phyloP scores from a whole-genome alignment of 2,888 invertebrate genomes.

The Drosophila paramelanica region DNA sequence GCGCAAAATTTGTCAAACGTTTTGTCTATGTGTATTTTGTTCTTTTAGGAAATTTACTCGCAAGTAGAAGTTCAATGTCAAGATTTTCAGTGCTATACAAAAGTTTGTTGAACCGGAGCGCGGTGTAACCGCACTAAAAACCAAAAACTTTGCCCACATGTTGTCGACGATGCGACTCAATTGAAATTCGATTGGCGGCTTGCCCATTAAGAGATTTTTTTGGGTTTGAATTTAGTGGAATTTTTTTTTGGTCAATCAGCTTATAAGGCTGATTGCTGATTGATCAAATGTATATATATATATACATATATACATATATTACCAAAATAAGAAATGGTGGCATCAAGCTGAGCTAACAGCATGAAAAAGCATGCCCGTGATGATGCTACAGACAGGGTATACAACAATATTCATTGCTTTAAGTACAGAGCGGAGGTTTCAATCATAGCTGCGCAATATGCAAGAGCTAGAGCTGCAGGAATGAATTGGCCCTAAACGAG shows the following conservation, averaged over 20 bases:
- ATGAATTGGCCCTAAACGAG: not conserved
- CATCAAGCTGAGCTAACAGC: slow-evolving; percentile 13
- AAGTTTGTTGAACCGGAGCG: slow-evolving; percentile 57
- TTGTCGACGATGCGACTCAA: slow-evolving; percentile 22
- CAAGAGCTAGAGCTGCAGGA: not conserved
- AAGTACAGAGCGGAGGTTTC: not conserved
- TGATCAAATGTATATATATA: not conserved
- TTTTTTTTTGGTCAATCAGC: slow-evolving; percentile 41
- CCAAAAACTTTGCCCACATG: slow-evolving; percentile 16
- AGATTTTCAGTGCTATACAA: slow-evolving; percentile 37
- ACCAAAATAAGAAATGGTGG: slow-evolving; percentile 33
- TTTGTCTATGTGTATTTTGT: not conserved
- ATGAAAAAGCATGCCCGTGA: slow-evolving; percentile 4
- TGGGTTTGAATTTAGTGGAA: slow-evolving; percentile 27
- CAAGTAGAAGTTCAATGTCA: slow-evolving; percentile 61
- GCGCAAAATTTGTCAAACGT: slow-evolving; percentile 30
- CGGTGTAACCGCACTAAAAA: slow-evolving; percentile 14
- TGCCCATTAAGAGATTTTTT: slow-evolving; percentile 44
- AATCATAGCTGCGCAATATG: not conserved
- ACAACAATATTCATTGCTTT: slow-evolving; percentile 7
- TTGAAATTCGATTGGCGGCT: slow-evolving; percentile 49
- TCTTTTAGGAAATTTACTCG: slow-evolving; percentile 26
- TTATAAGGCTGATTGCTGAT: slow-evolving; percentile 30
- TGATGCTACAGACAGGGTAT: slow-evolving; percentile 7
- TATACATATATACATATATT: not conserved